Base-by-base conservation (phyloP, 2,113 vertebrate genomes). In the Pavo muticus region DNA sequence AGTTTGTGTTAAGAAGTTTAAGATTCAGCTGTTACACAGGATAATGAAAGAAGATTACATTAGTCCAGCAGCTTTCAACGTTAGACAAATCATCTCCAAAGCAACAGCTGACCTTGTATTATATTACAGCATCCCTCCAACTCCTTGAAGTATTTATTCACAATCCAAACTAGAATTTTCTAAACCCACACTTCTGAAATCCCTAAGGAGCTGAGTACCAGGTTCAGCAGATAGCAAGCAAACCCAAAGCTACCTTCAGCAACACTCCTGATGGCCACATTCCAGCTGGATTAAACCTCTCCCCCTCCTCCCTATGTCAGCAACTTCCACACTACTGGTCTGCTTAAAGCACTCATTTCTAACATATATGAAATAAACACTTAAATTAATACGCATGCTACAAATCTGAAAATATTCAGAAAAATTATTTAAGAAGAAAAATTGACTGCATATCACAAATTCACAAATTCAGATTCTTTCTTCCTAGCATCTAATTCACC, bases 251-350 rank as follows among this genome's bases (percentile, higher is more conserved):
- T 56, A 69, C 47, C 47, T 88, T 29, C 69, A 95, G 45, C 83
- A 93, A 52, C 60, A 59, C 52, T 84, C 84, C 60, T 21, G 6
- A 83, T 27, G 17, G 68, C 45, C 63, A 56, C 77, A 76, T 80
- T 96, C 91, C 73, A 93, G 52, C 16, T 84, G 78, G 87, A 92
- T 91, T 93, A 96, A 95, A 84, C 39, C 71, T 88, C 88, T 93
- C 81, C 72, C 60, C 59, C 32, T 73, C 77, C 68, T 79, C 45
- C 50, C 27, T 14, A 32, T 13, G 37, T 82, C 91, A 70, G 68
- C 52, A 92, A 79, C 64, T 88, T 86, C 15, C 63, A 78, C 9
- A n/a, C n/a, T 59, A 69, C 75, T 71, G 30, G 42, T 80, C 42
- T 67, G 72, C 61, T 89, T 57, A 37, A 91, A 82, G 61, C 8